Evolutionary conservation across 2,888 invertebrate genomes (phyloP), one percentile per base, ranked within the genome.

Genomic region (Protonemura montana): DNA sequence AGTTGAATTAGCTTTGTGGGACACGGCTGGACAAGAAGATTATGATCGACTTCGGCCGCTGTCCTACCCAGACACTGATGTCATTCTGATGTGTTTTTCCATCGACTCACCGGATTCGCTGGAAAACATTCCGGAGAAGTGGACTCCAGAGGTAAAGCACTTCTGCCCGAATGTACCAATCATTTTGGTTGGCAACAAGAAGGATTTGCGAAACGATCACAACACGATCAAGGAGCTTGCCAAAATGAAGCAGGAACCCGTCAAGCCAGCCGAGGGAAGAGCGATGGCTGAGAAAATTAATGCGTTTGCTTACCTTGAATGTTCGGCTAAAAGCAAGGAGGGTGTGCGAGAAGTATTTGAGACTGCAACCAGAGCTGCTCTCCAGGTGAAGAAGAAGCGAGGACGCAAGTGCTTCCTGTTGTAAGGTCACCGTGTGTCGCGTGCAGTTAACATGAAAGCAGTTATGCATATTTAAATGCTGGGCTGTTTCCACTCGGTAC

Each of bases 271-370:
- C 91, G 98, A 99, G 91, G 99, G 99, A 87, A 95, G 98, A 89
- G 96, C 97, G 88, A 99, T 99, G 98, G 98, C 99, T 86, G 98
- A 99, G 91, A 98, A 99, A 93, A 99, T 99, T 89, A 98, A 97
- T 92, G 99, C 99, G 88, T 99, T 98, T 91, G 98, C 98, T 89
- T 99, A 99, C 93, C 94, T 99, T 90, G 99, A 99, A 93, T 99
- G 99, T 93, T 99, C 99, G 85, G 99, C 99, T 91, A 99, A 99
- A 92, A 99, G 98, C 92, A 99, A 99, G 95, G 99, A 99, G 91
- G 99, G 99, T 90, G 98, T 99, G 87, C 95, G 98, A 90, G 99
- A 99, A 93, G 99, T 99, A 89, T 99, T 99, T 92, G 99, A 99
- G 94, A 99, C 98, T 90, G 99, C 99, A 91, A 98, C 99, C 89